Evolutionary conservation across 2,888 invertebrate genomes (phyloP).

Genomic region (Plagodis dolabraria): DNA sequence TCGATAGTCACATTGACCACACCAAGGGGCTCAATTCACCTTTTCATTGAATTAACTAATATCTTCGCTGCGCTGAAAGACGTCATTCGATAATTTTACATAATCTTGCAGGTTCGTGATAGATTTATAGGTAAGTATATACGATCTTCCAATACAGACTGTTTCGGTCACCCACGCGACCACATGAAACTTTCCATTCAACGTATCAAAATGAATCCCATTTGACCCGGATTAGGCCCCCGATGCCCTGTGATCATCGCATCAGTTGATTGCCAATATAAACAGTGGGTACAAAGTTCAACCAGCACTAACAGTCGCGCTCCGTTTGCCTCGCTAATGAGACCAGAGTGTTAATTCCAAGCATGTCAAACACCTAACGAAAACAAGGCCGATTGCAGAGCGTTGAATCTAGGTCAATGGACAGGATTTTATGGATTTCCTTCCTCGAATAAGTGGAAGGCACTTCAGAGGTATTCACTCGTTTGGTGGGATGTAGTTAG

Average conservation of each 20-base stretch:
- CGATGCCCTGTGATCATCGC: background rate
- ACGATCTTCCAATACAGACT: no score
- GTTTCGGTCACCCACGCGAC: no score
- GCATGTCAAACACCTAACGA: slow-evolving; percentile 25
- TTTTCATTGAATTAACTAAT: no score
- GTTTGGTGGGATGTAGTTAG: slow-evolving; percentile 2
- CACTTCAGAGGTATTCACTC: slow-evolving; percentile 2
- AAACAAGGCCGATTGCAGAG: slow-evolving; percentile 25
- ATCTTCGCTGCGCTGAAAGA: no score
- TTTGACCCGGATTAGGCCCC: background rate
- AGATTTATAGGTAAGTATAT: no score
- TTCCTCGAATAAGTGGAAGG: slow-evolving; percentile 21
- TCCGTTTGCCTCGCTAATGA: slow-evolving; percentile 16
- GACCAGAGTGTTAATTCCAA: slow-evolving; percentile 21
- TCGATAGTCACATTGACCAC: no score
- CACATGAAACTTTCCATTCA: no score
- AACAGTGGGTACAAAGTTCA: slow-evolving; percentile 11
- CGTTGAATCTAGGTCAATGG: slow-evolving; percentile 26
- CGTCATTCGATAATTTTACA: no score
- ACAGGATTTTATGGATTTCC: slow-evolving; percentile 28
- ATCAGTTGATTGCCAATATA: slow-evolving; percentile 1
- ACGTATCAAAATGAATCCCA: no score
- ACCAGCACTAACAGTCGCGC: slow-evolving; percentile 10
- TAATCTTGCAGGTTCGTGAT: no score
- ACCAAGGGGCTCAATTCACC: no score